Evolutionary conservation across 2,888 invertebrate species (phyloP).

Genomic region (Labia minor): DNA sequence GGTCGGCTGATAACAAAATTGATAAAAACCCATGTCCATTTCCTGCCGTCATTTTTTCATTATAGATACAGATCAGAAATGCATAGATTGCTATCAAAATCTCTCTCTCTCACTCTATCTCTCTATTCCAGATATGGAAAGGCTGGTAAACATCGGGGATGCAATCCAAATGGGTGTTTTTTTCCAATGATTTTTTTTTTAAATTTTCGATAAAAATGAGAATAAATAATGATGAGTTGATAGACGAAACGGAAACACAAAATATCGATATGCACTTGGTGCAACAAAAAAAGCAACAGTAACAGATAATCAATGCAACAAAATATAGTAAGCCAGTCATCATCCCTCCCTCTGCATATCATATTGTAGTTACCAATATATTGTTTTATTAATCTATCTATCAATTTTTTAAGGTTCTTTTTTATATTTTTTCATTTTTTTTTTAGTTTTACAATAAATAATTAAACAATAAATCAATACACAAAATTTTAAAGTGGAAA

Average conservation of each 20-base stretch:
- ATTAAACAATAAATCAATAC: too few relatives aligned
- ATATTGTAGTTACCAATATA: not conserved
- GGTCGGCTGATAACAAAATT: conserved; percentile 1
- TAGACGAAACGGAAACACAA: not conserved
- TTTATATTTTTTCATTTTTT: too few relatives aligned
- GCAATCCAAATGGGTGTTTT: not conserved
- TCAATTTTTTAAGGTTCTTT: too few relatives aligned
- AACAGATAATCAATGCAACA: not conserved
- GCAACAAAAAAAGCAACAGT: not conserved
- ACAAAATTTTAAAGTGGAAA: too few relatives aligned
- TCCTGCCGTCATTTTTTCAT: conserved; percentile 13
- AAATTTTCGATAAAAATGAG: not conserved
- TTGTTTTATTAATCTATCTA: not conserved
- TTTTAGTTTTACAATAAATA: too few relatives aligned
- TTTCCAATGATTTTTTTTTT: not conserved
- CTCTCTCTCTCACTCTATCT: too few relatives aligned
- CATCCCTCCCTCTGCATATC: too few relatives aligned
- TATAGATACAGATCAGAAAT: conserved; percentile 4
- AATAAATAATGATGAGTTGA: not conserved
- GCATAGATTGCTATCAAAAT: conserved; percentile 1
- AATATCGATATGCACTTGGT: not conserved
- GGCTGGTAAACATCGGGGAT: not conserved
- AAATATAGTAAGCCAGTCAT: not conserved
- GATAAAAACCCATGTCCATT: conserved; percentile 13
- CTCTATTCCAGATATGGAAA: not conserved